A percentile compares a stretch with the other conserved stretches of the same genome.
These are phyloP conservation scores for Hyla sarda DNA, from an alignment of 2,113 vertebrate genomes.

Conservation along the genomic window DNA sequence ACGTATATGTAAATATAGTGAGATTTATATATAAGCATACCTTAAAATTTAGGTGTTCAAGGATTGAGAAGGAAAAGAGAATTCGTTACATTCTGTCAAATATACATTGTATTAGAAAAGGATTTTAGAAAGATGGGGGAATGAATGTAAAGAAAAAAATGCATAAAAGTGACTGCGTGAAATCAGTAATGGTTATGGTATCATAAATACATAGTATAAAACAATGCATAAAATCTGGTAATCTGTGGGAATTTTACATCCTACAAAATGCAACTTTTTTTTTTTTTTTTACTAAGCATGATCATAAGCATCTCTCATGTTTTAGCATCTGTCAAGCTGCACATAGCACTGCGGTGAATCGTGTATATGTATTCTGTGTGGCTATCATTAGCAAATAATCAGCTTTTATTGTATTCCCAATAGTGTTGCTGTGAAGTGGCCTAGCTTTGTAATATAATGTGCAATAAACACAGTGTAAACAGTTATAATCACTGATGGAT, in stretches of 20 bases:
- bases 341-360: background rate
- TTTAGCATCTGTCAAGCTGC: background rate
- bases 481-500: background rate
- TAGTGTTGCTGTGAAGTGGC: background rate
- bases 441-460: background rate
- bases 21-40: conserved; percentile 40
- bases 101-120: background rate
- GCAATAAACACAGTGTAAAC: background rate
- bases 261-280: background rate
- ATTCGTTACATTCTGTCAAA: conserved; percentile 22
- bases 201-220: background rate
- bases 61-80: conserved; percentile 56
- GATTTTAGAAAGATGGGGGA: background rate
- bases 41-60: conserved; percentile 32
- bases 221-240: background rate
- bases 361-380: background rate
- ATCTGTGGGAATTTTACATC: background rate
- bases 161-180: background rate
- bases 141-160: background rate
- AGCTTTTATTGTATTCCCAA: background rate
- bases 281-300: background rate
- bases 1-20: conserved; percentile 1
- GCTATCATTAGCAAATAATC: background rate
- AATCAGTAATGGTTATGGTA: background rate
- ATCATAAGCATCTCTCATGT: background rate